A percentile compares a stretch with the other conserved stretches of the same genome.
Evolutionary conservation across 2,888 invertebrate genomes (phyloP).

Genomic region (Tenthredo distinguenda): DNA sequence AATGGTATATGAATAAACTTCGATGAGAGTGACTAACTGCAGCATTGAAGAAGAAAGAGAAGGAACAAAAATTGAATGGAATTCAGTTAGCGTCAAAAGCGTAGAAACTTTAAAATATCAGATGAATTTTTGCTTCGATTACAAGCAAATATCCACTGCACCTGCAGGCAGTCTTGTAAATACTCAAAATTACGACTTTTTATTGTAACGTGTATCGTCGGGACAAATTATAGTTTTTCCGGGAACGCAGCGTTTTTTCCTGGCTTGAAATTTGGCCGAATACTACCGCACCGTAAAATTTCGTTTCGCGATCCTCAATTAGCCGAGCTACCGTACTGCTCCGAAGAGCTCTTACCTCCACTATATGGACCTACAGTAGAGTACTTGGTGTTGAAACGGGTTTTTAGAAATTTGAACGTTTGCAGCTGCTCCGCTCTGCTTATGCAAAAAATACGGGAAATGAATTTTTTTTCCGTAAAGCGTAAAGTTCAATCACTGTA

Average conservation of each 20-base stretch:
- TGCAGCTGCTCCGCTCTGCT: not conserved
- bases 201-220: not conserved
- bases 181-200: not conserved
- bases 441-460: not conserved
- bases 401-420: slow-evolving; percentile 29
- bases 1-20: not conserved
- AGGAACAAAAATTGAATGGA: not conserved
- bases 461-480: not conserved
- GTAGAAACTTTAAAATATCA: not conserved
- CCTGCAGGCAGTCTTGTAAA: not conserved
- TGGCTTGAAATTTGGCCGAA: slow-evolving; percentile 1
- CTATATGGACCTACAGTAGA: not conserved
- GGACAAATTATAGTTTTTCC: not conserved
- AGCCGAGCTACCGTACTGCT: slow-evolving; percentile 30
- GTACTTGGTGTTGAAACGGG: slow-evolving; percentile 1
- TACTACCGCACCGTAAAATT: not conserved
- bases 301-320: slow-evolving; percentile 12
- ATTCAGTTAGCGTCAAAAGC: not conserved
- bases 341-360: slow-evolving; percentile 10
- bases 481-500: not conserved
- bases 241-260: not conserved
- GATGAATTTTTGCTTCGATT: too few species aligned
- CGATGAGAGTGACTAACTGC: not conserved
- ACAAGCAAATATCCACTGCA: too few species aligned
- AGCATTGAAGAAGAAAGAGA: not conserved